Conservation (phyloP, 2,113 vertebrate species). For the Platycercus adscitus region DNA sequence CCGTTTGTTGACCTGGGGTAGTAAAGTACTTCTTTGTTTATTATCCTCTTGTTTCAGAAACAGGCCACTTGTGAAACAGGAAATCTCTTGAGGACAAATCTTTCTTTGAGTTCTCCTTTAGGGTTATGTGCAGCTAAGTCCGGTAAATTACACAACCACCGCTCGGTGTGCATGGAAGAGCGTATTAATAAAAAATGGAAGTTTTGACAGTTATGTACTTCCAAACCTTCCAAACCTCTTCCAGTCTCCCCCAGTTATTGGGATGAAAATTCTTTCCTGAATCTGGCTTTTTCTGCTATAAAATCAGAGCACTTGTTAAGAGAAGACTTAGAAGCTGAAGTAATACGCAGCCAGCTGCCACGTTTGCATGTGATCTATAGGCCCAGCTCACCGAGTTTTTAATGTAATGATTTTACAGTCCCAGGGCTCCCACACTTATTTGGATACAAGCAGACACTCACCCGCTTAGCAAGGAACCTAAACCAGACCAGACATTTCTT, state of each 20-base stretch:
- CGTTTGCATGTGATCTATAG: background rate
- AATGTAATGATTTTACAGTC: background rate
- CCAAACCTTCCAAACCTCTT: background rate
- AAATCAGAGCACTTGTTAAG: background rate
- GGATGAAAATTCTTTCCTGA: background rate
- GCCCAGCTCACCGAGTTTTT: background rate
- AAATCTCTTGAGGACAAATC: background rate
- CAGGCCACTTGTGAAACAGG: slow-evolving; percentile 12
- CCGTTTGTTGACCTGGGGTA: background rate
- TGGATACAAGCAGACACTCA: slow-evolving; percentile 3
- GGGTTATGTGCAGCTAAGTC: background rate
- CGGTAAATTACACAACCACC: background rate
- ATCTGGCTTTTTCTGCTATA: background rate
- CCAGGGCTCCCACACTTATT: background rate
- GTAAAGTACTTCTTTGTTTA: background rate
- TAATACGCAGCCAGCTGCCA: background rate
- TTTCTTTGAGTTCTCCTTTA: background rate
- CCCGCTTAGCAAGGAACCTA: slow-evolving; percentile 12
- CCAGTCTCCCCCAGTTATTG: background rate
- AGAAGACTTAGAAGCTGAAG: background rate
- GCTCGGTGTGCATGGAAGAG: background rate
- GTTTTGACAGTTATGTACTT: background rate
- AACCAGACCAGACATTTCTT: slow-evolving; percentile 5
- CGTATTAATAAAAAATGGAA: background rate
- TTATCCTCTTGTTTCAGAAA: background rate